Base-by-base conservation (phyloP, 2,797 vertebrate species). In the Menidia menidia region DNA sequence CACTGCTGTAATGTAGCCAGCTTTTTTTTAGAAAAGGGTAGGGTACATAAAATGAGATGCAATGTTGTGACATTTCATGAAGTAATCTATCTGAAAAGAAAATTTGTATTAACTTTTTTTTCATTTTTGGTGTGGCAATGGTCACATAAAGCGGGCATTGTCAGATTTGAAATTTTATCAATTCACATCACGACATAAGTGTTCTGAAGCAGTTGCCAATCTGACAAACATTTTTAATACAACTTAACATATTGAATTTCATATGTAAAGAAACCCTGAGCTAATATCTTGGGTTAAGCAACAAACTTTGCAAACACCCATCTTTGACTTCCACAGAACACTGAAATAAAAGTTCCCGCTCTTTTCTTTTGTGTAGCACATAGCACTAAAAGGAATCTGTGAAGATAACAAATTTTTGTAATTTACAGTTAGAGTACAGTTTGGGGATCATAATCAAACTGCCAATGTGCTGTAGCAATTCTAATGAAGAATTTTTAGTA, bases 371-470 rank as follows among this genome's bases (percentile, higher is more conserved):
- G 1, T 57, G 42, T 39, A 1, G 35, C 42, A 16, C 35, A 9
- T 39, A 8, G 12, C 45, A 33, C 57, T 44, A 12, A 3, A 42
- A 66, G 14, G 31, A 35, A 70, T 19, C 44, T 16, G 25, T 42
- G 59, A 77, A 51, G 57, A 61, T 56, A 61, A 30, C 54, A 25
- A 25, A 25, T 25, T 25, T 25, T 25, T 25, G 25, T 25, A 25
- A 25, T 25, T 25, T 25, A 25, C 25, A 25, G 25, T 25, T 25
- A 25, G 25, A 25, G 55, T 47, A 6, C 63, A 41, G 48, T 44
- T 47, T 54, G 30, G 75, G 39, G 60, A n/a, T 43, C 68, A n/a
- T 61, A 45, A 70, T 83, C 10, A 10, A 7, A 39, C 35, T 39
- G 6, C 25, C 25, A 25, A 25, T 39, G 35, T 39, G 7, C 35